These are phyloP conservation scores for Dallia pectoralis DNA, from an alignment of 2,797 vertebrate genomes.

Conservation along the genomic window DNA sequence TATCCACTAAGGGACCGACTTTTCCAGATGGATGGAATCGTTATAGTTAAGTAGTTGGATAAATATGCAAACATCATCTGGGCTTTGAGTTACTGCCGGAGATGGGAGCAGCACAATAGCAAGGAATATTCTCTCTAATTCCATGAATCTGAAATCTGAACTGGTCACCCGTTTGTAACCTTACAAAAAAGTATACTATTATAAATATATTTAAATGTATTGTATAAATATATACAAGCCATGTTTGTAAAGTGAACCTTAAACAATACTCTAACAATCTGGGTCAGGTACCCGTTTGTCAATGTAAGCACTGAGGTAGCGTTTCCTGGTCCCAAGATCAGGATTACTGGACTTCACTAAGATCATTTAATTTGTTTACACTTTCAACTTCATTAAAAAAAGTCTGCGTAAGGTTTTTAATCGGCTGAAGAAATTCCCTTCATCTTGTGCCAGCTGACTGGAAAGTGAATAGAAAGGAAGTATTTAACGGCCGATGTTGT, in stretches of 20 bases:
- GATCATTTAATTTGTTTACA: conserved; percentile 28
- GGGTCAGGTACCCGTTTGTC: too few species aligned
- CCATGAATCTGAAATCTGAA: too few species aligned
- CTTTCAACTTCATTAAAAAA: background rate
- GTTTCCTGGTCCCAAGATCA: conserved; percentile 17
- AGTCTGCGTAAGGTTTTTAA: conserved; percentile 13
- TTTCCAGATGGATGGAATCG: conserved; percentile 36
- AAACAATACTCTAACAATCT: too few species aligned
- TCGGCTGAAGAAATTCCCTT: conserved; percentile 17
- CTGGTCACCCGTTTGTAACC: too few species aligned
- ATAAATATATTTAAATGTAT: too few species aligned
- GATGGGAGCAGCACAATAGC: background rate
- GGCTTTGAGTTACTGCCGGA: background rate
- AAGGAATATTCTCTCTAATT: too few species aligned
- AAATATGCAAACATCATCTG: background rate
- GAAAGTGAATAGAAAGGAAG: background rate
- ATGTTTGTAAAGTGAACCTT: too few species aligned
- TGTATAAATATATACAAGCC: too few species aligned
- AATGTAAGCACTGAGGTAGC: background rate
- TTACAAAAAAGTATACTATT: too few species aligned
- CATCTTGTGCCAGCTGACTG: conserved; percentile 8
- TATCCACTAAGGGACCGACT: conserved; percentile 6
- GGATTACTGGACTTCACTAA: conserved; percentile 39
- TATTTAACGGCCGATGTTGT: conserved; percentile 12
- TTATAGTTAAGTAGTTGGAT: conserved; percentile 1